These are phyloP conservation scores for Caranx melampygus DNA, from an alignment of 2,113 vertebrate genomes.

Conservation along the genomic window DNA sequence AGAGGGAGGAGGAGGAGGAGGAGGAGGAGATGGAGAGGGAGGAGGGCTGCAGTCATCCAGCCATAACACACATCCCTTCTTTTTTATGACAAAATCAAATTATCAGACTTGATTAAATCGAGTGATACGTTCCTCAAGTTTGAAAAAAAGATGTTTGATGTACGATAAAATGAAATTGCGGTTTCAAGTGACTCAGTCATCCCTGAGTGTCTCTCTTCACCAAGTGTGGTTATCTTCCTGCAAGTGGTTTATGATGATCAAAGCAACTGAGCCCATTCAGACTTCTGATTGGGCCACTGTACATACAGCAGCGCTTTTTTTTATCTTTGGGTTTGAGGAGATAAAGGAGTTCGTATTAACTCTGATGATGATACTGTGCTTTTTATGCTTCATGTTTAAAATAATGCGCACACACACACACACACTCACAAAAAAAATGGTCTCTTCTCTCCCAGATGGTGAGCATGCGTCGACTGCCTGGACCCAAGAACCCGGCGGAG, in stretches of 20 bases:
- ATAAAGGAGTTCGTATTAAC: constrained; percentile 12
- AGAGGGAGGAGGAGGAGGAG: accelerated
- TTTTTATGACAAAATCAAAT: constrained; percentile 68
- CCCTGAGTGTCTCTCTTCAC: constrained; percentile 56
- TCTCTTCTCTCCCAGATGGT: constrained; percentile 89
- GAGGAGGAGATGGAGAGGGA: constrained; percentile 18
- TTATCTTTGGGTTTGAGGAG: constrained; percentile 6
- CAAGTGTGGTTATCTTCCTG: constrained; percentile 46
- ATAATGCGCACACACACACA: background rate
- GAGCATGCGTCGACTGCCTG: constrained; percentile 92
- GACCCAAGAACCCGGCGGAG: constrained; percentile 94
- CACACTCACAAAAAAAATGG: background rate
- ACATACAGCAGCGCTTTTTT: background rate
- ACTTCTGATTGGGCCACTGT: constrained; percentile 31
- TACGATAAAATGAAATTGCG: constrained; percentile 68
- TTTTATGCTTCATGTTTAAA: background rate
- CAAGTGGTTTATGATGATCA: constrained; percentile 38
- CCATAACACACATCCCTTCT: constrained; percentile 37
- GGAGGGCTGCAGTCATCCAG: constrained; percentile 28
- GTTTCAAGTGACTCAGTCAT: constrained; percentile 65
- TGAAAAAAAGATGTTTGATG: constrained; percentile 66
- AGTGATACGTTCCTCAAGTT: constrained; percentile 48
- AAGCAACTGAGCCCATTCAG: constrained; percentile 33
- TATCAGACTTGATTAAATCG: constrained; percentile 59
- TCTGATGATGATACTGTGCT: background rate